Base-by-base conservation (phyloP, 1,140 invertebrate species). In the Xylocopa sonorina region DNA sequence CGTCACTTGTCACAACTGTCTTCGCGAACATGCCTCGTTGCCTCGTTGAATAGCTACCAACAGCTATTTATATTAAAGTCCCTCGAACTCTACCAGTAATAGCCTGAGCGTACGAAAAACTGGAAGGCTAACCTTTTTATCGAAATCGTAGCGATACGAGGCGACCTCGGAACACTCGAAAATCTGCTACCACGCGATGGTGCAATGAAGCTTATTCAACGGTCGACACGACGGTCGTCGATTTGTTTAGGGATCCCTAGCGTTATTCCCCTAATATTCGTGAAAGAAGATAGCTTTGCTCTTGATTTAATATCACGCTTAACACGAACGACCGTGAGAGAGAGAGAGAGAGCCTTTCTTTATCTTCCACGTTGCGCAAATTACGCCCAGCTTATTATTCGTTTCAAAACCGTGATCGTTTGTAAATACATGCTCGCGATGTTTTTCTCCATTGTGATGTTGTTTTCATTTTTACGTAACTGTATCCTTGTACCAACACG, bases 301-400 rank as follows among this genome's bases (percentile, higher is more conserved):
- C 3, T 7, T 62, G 21, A 10, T 34, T n/a, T 34, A 51, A 50
- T 16, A 34, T 64, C 62, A 5, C 7, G 6, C 29, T 14, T 16
- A 34, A 9, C 27, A 12, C 14, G 3, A 24, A n/a, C 6, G 16
- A 60, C 60, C 9, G 21, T 29, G 27, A n/a, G n/a, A n/a, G n/a
- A n/a, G n/a, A n/a, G n/a, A n/a, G n/a, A n/a, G n/a, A n/a, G 53
- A 32, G 6, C 14, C 21, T 14, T 55, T 60, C 41, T 32, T 34
- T 48, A 18, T 48, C 57, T 62, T 62, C 55, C 53, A n/a, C 12
- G n/a, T 62, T 73, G 71, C 29, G n/a, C 24, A 62, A 73, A 55
- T 38, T 43, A 43, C 24, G 4, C 4, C 16, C 7, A 24, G 7
- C 14, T 72, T 60, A 24, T 62, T 43, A 38, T n/a, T 34, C 71